Evolutionary conservation across 2,113 vertebrate genomes (phyloP).

Genomic region (Heterochromis multidens): DNA sequence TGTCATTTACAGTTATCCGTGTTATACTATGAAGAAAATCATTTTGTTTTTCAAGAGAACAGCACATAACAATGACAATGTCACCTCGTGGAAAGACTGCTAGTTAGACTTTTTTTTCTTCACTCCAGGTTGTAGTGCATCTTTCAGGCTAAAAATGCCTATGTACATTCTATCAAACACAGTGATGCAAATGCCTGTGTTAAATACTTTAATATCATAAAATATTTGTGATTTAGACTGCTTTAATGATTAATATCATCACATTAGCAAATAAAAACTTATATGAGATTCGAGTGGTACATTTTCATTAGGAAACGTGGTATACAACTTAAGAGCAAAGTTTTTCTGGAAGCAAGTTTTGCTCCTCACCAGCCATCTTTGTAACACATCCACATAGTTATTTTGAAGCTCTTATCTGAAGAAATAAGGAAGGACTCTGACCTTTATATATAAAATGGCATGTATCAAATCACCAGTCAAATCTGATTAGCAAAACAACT

Average conservation of each 20-base stretch:
- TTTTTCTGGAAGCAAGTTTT: too few relatives aligned
- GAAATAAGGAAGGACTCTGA: too few relatives aligned
- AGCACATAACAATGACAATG: background rate
- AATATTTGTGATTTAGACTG: background rate
- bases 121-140: background rate
- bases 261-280: background rate
- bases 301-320: too few relatives aligned
- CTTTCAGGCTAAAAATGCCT: background rate
- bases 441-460: too few relatives aligned
- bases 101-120: background rate
- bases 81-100: background rate
- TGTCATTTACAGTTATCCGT: background rate
- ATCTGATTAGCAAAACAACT: too few relatives aligned
- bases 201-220: background rate
- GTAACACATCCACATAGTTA: too few relatives aligned
- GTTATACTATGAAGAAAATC: background rate
- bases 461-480: too few relatives aligned
- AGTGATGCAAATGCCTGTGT: background rate
- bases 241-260: background rate
- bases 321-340: too few relatives aligned
- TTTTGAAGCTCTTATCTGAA: too few relatives aligned
- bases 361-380: too few relatives aligned
- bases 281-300: too few relatives aligned
- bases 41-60: background rate
- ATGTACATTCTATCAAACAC: rapidly evolving